phyloP scores from a whole-genome alignment of 2,113 vertebrate species.

The Tauraco erythrolophus region DNA sequence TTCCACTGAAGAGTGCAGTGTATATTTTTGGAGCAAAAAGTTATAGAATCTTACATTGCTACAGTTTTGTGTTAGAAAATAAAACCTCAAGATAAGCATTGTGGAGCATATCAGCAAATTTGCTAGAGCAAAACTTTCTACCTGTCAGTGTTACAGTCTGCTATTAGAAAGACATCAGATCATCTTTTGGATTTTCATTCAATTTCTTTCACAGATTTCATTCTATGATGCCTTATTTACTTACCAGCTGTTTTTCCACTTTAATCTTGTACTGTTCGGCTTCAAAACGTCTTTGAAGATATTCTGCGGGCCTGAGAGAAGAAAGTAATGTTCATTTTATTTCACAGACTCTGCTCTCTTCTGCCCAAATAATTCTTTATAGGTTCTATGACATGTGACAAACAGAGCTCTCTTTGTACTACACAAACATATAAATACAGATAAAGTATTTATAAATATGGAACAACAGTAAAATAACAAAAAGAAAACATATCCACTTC shows the following conservation, averaged over 20 bases:
- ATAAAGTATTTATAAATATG: not conserved
- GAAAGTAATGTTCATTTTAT: not conserved
- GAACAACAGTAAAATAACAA: not conserved
- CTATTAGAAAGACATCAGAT: not conserved
- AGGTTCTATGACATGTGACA: not conserved
- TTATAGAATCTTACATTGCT: not conserved
- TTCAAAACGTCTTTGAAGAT: constrained; percentile 86
- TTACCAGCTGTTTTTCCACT: constrained; percentile 91
- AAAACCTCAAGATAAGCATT: not conserved
- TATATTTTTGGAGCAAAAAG: not conserved
- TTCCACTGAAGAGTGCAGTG: not conserved
- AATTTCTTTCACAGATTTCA: not conserved
- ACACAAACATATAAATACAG: not conserved
- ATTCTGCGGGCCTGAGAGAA: constrained; percentile 82
- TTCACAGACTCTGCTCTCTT: not conserved
- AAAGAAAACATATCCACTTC: not conserved
- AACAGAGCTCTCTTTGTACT: not conserved
- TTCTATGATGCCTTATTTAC: constrained; percentile 5
- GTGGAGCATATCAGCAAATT: not conserved
- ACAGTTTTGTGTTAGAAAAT: not conserved
- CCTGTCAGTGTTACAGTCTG: not conserved
- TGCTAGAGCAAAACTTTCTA: not conserved
- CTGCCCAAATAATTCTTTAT: not conserved
- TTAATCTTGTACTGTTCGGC: constrained; percentile 90
- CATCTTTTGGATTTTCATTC: not conserved